phyloP scores from a whole-genome alignment of 2,888 invertebrate species.

The Aleiodes alternator region DNA sequence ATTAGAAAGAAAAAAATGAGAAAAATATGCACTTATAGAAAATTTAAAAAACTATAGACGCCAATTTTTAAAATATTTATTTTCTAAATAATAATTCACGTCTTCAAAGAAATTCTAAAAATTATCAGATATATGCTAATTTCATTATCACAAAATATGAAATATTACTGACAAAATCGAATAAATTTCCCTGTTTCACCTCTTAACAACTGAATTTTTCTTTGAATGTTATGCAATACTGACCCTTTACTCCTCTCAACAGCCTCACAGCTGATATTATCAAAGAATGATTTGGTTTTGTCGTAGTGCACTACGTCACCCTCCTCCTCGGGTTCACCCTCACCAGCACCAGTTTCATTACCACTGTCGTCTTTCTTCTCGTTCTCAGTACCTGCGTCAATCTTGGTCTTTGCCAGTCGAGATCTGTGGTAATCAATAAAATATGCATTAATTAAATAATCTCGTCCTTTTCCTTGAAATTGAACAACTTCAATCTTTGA shows the following conservation, averaged over 20 bases:
- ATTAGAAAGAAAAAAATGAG: no score
- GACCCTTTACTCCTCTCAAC: constrained; percentile 88
- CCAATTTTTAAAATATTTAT: no score
- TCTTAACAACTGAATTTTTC: no score
- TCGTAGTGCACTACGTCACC: constrained; percentile 88
- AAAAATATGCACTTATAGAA: no score
- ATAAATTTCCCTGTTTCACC: no score
- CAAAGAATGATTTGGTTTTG: constrained; percentile 98
- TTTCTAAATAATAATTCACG: no score
- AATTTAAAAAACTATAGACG: no score
- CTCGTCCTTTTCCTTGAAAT: neutral
- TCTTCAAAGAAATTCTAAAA: no score
- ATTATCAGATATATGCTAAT: no score
- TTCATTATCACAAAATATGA: no score
- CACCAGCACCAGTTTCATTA: constrained; percentile 91
- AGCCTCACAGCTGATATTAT: constrained; percentile 99
- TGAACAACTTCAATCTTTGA: neutral
- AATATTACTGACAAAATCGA: no score
- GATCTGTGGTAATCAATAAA: constrained; percentile 73
- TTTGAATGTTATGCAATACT: constrained; percentile 53
- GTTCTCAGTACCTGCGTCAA: constrained; percentile 78
- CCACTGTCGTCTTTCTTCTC: constrained; percentile 94
- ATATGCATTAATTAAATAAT: neutral
- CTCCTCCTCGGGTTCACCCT: constrained; percentile 85
- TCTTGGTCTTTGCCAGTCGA: constrained; percentile 90